Evolutionary conservation across 2,113 vertebrate species (phyloP).

Genomic region (Rhinopomastus cyanomelas): DNA sequence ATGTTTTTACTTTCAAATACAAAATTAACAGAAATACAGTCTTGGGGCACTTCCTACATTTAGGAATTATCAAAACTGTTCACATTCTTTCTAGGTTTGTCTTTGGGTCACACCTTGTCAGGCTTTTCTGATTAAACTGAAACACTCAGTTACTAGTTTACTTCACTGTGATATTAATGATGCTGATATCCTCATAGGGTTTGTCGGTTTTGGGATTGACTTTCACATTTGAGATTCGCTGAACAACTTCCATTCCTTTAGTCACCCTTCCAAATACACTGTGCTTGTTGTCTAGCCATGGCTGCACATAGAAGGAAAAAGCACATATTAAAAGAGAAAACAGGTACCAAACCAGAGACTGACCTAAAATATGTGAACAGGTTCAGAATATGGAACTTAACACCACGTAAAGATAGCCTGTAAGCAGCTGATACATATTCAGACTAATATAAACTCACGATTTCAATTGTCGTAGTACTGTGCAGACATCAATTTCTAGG

Average conservation of each 20-base stretch:
- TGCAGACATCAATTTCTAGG: not conserved
- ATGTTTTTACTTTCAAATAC: conserved; percentile 39
- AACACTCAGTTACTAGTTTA: conserved; percentile 57
- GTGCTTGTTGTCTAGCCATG: conserved; percentile 99
- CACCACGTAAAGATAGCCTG: not conserved
- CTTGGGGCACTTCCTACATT: not conserved
- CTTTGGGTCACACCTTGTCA: fast-evolving
- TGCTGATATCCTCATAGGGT: conserved; percentile 97
- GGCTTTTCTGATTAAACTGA: not conserved
- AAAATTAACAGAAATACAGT: conserved; percentile 60
- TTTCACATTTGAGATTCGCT: conserved; percentile 96
- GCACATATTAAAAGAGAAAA: not conserved
- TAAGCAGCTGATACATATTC: not conserved
- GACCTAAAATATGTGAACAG: not conserved
- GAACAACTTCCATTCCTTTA: conserved; percentile 98
- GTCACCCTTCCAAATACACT: conserved; percentile 94
- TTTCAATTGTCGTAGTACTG: not conserved
- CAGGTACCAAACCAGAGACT: not conserved
- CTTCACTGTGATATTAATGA: conserved; percentile 97
- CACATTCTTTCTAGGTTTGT: not conserved
- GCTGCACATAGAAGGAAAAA: conserved; percentile 74
- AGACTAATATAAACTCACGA: not conserved
- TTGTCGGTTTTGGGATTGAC: conserved; percentile 98
- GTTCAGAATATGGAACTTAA: not conserved
- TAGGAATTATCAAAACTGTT: not conserved